Evolutionary conservation across 2,888 invertebrate species (phyloP).

Genomic region (Chloroclystis v-ata): DNA sequence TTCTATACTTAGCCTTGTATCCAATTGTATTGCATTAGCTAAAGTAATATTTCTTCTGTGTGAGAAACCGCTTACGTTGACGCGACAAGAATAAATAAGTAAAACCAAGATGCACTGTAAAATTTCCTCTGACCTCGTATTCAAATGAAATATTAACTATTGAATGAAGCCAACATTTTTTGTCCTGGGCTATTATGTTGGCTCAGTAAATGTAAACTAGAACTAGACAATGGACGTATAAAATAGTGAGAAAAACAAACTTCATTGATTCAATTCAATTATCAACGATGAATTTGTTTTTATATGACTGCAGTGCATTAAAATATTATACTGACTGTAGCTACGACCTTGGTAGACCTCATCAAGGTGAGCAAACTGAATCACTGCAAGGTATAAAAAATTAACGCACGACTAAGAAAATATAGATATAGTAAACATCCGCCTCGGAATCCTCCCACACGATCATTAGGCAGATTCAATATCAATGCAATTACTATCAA

Average conservation of each 20-base stretch:
- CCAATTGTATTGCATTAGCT: background rate
- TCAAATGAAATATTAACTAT: constrained; percentile 44
- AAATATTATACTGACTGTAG: constrained; percentile 20
- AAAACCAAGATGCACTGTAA: constrained; percentile 28
- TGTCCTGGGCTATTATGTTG: constrained; percentile 36
- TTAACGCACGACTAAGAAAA: constrained; percentile 38
- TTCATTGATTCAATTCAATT: constrained; percentile 40
- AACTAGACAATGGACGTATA: constrained; percentile 58
- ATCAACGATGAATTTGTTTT: constrained; percentile 37
- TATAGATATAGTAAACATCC: constrained; percentile 30
- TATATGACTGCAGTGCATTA: constrained; percentile 16
- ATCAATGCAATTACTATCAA: constrained; percentile 18
- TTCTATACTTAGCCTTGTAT: background rate
- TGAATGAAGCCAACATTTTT: constrained; percentile 40
- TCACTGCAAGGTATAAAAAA: constrained; percentile 47
- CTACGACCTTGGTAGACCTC: constrained; percentile 45
- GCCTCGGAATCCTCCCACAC: constrained; percentile 24
- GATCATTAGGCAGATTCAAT: constrained; percentile 17
- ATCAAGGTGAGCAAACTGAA: constrained; percentile 51
- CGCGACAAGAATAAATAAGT: constrained; percentile 19
- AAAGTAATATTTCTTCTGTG: background rate
- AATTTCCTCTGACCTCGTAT: constrained; percentile 45
- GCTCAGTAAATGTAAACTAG: constrained; percentile 29
- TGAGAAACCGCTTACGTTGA: background rate
- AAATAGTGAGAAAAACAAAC: constrained; percentile 55